These are phyloP conservation scores for Falco biarmicus DNA, from an alignment of 2,797 vertebrate genomes.

Conservation along the genomic window DNA sequence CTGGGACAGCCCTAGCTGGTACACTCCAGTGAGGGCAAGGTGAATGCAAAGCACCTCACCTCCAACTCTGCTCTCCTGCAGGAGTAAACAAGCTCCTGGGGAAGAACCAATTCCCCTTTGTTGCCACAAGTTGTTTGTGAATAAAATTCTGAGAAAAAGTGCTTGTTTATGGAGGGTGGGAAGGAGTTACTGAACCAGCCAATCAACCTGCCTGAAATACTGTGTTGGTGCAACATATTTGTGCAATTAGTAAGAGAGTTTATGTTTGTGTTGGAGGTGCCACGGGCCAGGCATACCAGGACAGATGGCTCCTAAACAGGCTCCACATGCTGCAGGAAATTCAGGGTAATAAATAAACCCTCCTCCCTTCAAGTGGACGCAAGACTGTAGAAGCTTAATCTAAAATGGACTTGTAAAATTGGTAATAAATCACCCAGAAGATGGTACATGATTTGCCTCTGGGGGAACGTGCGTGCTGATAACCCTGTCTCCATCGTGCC, in stretches of 20 bases:
- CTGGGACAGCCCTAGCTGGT: background rate
- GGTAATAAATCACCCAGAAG: background rate
- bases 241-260: background rate
- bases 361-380: background rate
- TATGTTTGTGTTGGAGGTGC: background rate
- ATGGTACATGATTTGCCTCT: background rate
- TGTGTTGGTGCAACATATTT: background rate
- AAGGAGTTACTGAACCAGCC: slow-evolving; percentile 15
- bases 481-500: background rate
- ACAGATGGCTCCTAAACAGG: slow-evolving; percentile 1
- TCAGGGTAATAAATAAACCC: background rate
- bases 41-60: background rate
- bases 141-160: background rate
- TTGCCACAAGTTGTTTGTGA: background rate
- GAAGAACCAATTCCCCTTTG: background rate
- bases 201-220: background rate
- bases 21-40: background rate
- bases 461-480: background rate
- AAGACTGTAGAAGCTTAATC: background rate
- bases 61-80: background rate
- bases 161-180: background rate
- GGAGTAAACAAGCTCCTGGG: background rate
- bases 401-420: background rate
- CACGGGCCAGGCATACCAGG: background rate
- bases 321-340: background rate